A percentile compares a stretch with the other conserved stretches of the same genome.
phyloP scores from a whole-genome alignment of 2,113 vertebrate genomes.

The Labeo rohita region DNA sequence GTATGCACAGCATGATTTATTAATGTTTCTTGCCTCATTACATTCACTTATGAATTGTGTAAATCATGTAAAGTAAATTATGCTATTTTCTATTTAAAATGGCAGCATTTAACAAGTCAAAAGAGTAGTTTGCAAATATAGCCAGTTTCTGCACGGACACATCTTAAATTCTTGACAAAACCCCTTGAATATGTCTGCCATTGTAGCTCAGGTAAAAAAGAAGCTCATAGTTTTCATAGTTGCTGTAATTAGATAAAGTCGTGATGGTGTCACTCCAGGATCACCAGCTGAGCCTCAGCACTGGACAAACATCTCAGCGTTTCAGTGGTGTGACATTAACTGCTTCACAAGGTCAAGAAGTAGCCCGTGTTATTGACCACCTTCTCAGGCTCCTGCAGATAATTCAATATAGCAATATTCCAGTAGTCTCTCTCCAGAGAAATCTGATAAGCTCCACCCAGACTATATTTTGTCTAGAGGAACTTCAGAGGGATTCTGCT shows the following conservation, averaged over 20 bases:
- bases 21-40: too few species aligned
- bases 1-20: too few species aligned
- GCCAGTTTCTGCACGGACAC: background rate
- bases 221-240: background rate
- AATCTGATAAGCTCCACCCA: slow-evolving; percentile 72
- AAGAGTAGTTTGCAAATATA: too few species aligned
- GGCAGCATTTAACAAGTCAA: background rate
- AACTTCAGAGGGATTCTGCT: slow-evolving; percentile 34
- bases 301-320: slow-evolving; percentile 32
- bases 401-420: slow-evolving; percentile 74
- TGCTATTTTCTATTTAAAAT: background rate
- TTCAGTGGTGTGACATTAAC: slow-evolving; percentile 23
- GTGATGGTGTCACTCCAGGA: background rate
- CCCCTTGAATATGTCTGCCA: background rate
- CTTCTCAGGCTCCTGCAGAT: slow-evolving; percentile 58
- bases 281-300: slow-evolving; percentile 11
- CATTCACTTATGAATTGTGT: too few species aligned
- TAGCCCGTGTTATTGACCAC: slow-evolving; percentile 61
- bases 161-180: background rate
- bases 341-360: slow-evolving; percentile 54
- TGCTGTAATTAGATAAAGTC: background rate
- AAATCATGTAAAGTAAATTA: background rate
- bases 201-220: background rate
- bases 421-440: slow-evolving; percentile 70
- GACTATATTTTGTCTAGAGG: slow-evolving; percentile 69